Percentiles rank a stretch among this genome's conserved stretches.
Evolutionary conservation across 2,888 invertebrate species (phyloP).

Genomic region (Synanthedon tipuliformis): DNA sequence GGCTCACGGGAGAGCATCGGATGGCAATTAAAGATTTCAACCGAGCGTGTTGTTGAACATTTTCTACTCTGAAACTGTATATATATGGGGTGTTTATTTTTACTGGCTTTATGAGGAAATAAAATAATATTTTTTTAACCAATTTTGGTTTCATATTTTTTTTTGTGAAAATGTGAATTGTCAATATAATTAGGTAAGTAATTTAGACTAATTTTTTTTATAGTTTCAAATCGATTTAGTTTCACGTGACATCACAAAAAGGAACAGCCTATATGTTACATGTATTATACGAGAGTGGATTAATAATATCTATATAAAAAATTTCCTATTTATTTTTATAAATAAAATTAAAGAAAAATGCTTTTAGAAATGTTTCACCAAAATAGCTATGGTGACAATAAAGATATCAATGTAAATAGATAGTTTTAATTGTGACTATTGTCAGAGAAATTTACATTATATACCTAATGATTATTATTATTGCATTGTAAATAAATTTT

Average conservation of each 20-base stretch:
- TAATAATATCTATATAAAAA: background rate
- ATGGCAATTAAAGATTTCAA: conserved; percentile 3
- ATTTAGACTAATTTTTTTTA: too few relatives aligned
- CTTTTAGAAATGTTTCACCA: conserved; percentile 46
- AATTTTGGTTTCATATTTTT: too few relatives aligned
- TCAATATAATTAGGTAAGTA: too few relatives aligned
- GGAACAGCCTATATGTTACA: background rate
- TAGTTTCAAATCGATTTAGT: too few relatives aligned
- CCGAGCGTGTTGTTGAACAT: too few relatives aligned
- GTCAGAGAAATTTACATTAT: conserved; percentile 22
- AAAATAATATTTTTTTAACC: too few relatives aligned
- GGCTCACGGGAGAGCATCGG: conserved; percentile 34
- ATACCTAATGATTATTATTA: conserved; percentile 3
- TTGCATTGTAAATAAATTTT: conserved; percentile 43
- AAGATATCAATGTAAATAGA: conserved; percentile 63
- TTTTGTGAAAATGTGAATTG: too few relatives aligned
- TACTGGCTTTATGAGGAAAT: background rate
- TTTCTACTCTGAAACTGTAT: too few relatives aligned
- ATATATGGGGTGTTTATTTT: too few relatives aligned
- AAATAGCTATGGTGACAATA: conserved; percentile 61
- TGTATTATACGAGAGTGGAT: background rate
- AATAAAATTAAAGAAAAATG: background rate
- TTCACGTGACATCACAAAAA: background rate
- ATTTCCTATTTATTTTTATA: background rate
- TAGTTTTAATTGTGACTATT: conserved; percentile 46